These are phyloP conservation scores for Megathymus violae DNA, from an alignment of 1,140 invertebrate genomes.

Conservation along the genomic window DNA sequence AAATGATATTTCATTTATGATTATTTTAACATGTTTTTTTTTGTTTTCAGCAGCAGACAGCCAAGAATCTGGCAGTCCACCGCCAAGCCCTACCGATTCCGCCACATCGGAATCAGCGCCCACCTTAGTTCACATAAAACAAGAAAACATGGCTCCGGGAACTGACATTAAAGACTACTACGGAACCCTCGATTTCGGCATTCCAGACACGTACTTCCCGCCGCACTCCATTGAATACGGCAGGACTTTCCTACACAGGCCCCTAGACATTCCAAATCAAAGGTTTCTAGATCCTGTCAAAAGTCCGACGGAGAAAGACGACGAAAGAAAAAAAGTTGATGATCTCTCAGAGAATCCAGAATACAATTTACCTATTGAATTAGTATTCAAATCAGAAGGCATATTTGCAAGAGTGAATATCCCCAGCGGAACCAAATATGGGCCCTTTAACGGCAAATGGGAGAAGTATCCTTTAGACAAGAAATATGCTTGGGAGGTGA, in stretches of 20 bases:
- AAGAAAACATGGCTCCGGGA: constrained; percentile 76
- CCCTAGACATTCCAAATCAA: constrained; percentile 60
- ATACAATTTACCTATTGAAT: constrained; percentile 70
- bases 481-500: constrained; percentile 90
- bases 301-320: constrained; percentile 60
- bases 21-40: constrained; percentile 17
- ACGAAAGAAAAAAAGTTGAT: constrained; percentile 56
- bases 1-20: no score
- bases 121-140: constrained; percentile 79
- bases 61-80: constrained; percentile 76
- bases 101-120: constrained; percentile 70
- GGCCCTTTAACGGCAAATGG: constrained; percentile 89
- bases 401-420: constrained; percentile 85
- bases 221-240: constrained; percentile 60
- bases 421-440: constrained; percentile 86
- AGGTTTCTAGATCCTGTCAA: constrained; percentile 58
- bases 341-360: constrained; percentile 45
- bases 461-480: constrained; percentile 85
- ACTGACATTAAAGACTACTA: constrained; percentile 74
- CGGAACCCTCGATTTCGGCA: constrained; percentile 63
- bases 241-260: constrained; percentile 55
- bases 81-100: constrained; percentile 71
- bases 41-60: constrained; percentile 75
- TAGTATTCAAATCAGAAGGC: constrained; percentile 79
- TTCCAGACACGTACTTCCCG: constrained; percentile 67